phyloP scores from a whole-genome alignment of 92 coral and sea anemone genomes.

The Zoanthus sociatus region DNA sequence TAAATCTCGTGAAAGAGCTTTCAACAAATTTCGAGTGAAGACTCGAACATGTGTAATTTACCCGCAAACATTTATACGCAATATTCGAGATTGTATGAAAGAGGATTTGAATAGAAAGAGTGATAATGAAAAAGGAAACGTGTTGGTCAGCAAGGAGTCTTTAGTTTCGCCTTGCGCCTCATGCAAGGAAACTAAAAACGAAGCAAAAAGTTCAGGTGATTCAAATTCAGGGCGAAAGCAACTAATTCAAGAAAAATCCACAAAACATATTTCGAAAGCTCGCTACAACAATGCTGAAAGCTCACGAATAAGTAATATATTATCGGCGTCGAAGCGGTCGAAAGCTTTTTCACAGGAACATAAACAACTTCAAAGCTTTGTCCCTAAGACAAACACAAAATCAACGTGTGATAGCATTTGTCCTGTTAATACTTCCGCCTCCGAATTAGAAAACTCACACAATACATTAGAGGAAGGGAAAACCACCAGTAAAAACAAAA shows the following conservation, averaged over 20 bases:
- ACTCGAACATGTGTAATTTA: constrained; percentile 33
- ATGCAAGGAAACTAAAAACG: neutral
- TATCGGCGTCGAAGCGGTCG: neutral
- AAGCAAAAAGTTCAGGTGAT: neutral
- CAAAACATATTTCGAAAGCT: neutral
- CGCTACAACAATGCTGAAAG: constrained; percentile 8
- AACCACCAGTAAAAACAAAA: neutral
- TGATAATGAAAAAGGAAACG: neutral
- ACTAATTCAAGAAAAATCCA: neutral
- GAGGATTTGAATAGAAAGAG: neutral
- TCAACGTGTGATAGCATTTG: constrained; percentile 19
- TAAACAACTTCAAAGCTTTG: constrained; percentile 5
- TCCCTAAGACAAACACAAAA: constrained; percentile 18
- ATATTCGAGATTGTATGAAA: constrained; percentile 6
- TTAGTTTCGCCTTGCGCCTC: neutral
- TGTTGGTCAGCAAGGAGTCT: neutral
- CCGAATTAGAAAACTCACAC: neutral
- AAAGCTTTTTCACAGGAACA: neutral
- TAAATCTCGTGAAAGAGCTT: neutral
- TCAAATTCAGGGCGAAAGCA: neutral
- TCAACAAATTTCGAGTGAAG: constrained; percentile 28
- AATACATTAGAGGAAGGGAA: neutral
- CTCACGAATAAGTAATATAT: neutral
- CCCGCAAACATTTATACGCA: constrained; percentile 32
- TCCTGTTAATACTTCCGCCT: constrained; percentile 2